Percentiles rank a stretch among this genome's conserved stretches.
Evolutionary conservation across 1,140 invertebrate genomes (phyloP).

Genomic region (Choristoneura fumiferana): DNA sequence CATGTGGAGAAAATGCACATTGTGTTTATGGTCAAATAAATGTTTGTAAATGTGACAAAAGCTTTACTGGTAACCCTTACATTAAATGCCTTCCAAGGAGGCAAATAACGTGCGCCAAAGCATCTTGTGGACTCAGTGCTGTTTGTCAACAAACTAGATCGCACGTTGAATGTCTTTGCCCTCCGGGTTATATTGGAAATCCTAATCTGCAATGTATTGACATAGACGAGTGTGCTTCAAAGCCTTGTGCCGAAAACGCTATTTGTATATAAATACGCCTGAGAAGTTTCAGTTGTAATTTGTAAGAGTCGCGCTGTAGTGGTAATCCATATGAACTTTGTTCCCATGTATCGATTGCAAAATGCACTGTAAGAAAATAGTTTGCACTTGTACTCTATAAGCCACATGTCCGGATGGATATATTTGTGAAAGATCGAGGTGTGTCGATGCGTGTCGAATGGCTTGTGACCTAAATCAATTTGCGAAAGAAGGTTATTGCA

Average conservation of each 20-base stretch:
- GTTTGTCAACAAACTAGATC: conserved; percentile 86
- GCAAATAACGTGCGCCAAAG: conserved; percentile 85
- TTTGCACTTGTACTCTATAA: conserved; percentile 84
- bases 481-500: conserved; percentile 90
- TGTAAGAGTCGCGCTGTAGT: conserved; percentile 88
- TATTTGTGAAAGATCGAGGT: conserved; percentile 84
- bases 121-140: conserved; percentile 87
- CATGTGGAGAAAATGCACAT: conserved; percentile 90
- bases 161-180: conserved; percentile 89
- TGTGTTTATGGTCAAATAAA: conserved; percentile 90
- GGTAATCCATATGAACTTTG: conserved; percentile 93
- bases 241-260: conserved; percentile 91
- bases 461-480: conserved; percentile 90
- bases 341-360: conserved; percentile 81
- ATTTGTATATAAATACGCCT: conserved; percentile 92
- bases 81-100: conserved; percentile 85
- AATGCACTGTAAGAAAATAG: conserved; percentile 83
- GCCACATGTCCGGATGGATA: conserved; percentile 87
- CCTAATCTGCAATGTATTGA: conserved; percentile 92
- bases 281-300: conserved; percentile 92
- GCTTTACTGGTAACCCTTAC: conserved; percentile 93
- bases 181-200: conserved; percentile 90
- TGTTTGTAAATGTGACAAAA: conserved; percentile 90
- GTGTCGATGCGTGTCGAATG: conserved; percentile 86
- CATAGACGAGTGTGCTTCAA: conserved; percentile 90